Conservation (phyloP, 1,140 invertebrate species). For the Carposina sasakii region DNA sequence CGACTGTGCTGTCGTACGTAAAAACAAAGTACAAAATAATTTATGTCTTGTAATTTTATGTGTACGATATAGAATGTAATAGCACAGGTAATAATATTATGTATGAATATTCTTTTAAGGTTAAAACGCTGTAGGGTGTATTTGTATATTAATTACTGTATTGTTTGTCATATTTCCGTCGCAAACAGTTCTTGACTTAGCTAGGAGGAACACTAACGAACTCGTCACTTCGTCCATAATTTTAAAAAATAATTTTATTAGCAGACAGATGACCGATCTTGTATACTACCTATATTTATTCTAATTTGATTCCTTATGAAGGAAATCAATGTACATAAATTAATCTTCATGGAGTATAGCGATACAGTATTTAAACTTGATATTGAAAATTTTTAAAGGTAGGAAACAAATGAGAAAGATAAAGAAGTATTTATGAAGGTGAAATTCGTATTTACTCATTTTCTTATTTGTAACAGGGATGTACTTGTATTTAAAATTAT, state of each 20-base stretch:
- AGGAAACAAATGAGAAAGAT: constrained; percentile 54
- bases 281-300: constrained; percentile 48
- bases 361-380: constrained; percentile 58
- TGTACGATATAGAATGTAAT: constrained; percentile 63
- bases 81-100: constrained; percentile 55
- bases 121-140: constrained; percentile 44
- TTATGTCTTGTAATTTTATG: constrained; percentile 70
- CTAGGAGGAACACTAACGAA: constrained; percentile 68
- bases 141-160: constrained; percentile 49
- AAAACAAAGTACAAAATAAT: constrained; percentile 71
- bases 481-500: constrained; percentile 37
- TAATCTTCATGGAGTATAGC: constrained; percentile 56
- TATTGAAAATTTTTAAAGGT: constrained; percentile 51
- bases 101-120: constrained; percentile 67
- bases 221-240: constrained; percentile 71
- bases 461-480: constrained; percentile 39
- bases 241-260: constrained; percentile 68
- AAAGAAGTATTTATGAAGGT: constrained; percentile 53
- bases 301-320: constrained; percentile 58
- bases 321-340: constrained; percentile 62
- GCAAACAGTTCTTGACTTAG: constrained; percentile 65
- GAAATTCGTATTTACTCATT: constrained; percentile 49
- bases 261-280: constrained; percentile 56
- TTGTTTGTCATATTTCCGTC: constrained; percentile 68
- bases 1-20: constrained; percentile 52